Percentiles rank a stretch among this genome's conserved stretches.
Evolutionary conservation across 2,888 invertebrate genomes (phyloP).

Genomic region (Lamellibrachia satsuma): DNA sequence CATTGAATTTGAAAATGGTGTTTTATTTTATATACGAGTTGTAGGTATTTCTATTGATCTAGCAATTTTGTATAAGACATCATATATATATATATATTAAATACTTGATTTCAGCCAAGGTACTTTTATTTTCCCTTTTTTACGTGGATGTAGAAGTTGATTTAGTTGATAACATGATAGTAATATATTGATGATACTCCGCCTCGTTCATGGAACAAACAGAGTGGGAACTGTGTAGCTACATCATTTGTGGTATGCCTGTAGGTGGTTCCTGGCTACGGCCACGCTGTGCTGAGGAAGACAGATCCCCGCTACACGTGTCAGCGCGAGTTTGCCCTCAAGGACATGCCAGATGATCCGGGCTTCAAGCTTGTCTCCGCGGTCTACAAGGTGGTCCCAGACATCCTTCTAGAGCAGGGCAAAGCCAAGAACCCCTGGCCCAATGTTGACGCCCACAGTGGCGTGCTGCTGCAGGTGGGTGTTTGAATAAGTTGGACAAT

Average conservation of each 20-base stretch:
- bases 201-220: no score
- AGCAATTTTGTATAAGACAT: no score
- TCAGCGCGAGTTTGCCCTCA: conserved; percentile 92
- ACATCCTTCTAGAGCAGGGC: conserved; percentile 89
- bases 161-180: no score
- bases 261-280: conserved; percentile 93
- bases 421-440: conserved; percentile 99
- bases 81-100: no score
- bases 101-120: no score
- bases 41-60: no score
- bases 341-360: conserved; percentile 90
- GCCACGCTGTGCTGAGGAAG: conserved; percentile 94
- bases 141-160: no score
- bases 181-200: no score
- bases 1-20: no score
- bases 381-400: conserved; percentile 91
- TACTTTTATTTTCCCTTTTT: no score
- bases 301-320: conserved; percentile 93
- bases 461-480: conserved; percentile 84
- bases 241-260: background rate
- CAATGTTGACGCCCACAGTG: conserved; percentile 96
- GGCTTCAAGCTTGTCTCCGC: conserved; percentile 90
- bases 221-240: background rate
- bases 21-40: no score
- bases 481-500: background rate